Evolutionary conservation across 1,140 invertebrate genomes (phyloP).

Genomic region (Bombus fervidus): DNA sequence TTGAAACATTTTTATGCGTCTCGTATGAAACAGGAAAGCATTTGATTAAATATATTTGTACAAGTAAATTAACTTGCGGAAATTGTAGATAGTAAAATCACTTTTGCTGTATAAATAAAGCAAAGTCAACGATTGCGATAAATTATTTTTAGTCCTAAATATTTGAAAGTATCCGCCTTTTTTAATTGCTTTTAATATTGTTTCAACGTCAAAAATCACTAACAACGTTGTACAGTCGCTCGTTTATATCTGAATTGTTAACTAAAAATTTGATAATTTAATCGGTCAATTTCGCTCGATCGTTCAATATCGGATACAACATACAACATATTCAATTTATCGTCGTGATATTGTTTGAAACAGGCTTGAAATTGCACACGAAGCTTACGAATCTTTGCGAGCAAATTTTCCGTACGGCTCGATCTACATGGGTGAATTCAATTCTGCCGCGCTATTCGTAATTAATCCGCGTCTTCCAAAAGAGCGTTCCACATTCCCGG

Average conservation of each 20-base stretch:
- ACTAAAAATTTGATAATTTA: no score
- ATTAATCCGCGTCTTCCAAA: conserved; percentile 23
- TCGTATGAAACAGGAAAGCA: no score
- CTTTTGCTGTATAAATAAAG: no score
- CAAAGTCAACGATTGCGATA: no score
- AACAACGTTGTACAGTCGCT: no score
- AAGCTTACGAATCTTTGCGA: neutral
- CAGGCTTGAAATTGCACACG: no score
- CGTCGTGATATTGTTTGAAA: neutral
- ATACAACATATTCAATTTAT: neutral
- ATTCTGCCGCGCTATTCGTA: neutral
- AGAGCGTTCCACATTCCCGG: conserved; percentile 9
- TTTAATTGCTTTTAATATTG: no score
- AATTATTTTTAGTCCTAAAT: no score
- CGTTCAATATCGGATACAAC: neutral
- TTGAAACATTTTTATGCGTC: neutral
- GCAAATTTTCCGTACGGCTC: neutral
- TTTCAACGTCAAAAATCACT: no score
- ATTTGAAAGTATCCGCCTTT: no score
- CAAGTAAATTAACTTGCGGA: neutral
- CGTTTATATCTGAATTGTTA: no score
- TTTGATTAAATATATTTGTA: no score
- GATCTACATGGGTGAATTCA: neutral
- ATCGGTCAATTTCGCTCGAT: neutral
- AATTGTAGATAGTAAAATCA: neutral